Conservation (phyloP, 2,888 invertebrate species). For the Perithous albicinctus region DNA sequence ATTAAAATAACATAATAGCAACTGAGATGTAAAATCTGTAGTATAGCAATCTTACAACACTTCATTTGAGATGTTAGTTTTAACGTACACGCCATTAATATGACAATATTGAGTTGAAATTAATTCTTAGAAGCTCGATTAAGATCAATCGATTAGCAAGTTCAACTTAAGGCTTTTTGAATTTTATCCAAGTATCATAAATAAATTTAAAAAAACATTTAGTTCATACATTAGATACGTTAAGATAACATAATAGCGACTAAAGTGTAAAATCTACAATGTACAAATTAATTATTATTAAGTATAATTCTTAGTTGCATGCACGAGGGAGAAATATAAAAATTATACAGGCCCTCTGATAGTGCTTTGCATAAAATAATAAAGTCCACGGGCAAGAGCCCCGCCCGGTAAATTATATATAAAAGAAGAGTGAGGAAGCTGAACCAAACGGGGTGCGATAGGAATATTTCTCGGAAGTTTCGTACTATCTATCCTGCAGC, state of each 20-base stretch:
- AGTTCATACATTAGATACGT: background rate
- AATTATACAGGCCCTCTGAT: constrained; percentile 52
- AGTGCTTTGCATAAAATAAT: constrained; percentile 54
- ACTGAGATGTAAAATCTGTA: too few relatives aligned
- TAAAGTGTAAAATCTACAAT: background rate
- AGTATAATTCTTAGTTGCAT: constrained; percentile 25
- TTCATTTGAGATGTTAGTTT: too few relatives aligned
- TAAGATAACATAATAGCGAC: background rate
- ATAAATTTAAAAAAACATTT: background rate
- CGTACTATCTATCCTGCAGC: constrained; percentile 78
- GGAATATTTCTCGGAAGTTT: constrained; percentile 75
- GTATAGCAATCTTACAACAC: too few relatives aligned
- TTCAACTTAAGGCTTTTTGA: too few relatives aligned
- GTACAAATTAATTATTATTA: constrained; percentile 26
- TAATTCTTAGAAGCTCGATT: too few relatives aligned
- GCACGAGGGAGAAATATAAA: constrained; percentile 35
- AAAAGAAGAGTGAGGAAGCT: constrained; percentile 55
- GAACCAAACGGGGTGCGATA: constrained; percentile 58
- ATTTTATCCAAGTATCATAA: too few relatives aligned
- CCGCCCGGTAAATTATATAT: constrained; percentile 61
- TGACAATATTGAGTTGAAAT: too few relatives aligned
- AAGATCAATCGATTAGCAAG: too few relatives aligned
- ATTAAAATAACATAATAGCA: too few relatives aligned
- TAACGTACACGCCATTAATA: too few relatives aligned
- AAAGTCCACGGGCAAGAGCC: constrained; percentile 35